A percentile compares a stretch with the other conserved stretches of the same genome.
These are phyloP conservation scores for Cydia splendana DNA, from an alignment of 1,140 invertebrate genomes.

Conservation along the genomic window DNA sequence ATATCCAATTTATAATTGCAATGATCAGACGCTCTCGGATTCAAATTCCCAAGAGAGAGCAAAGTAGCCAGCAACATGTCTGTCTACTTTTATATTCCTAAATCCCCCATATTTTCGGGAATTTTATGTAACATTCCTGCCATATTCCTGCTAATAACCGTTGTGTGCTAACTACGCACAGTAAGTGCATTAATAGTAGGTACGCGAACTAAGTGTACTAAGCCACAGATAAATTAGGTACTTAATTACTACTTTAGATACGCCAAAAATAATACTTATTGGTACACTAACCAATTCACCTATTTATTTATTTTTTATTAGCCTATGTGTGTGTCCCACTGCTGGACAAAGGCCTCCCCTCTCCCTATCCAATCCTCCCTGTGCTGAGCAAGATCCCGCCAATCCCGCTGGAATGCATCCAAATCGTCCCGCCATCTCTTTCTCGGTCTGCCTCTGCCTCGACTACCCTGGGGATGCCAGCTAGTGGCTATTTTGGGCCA, in stretches of 20 bases:
- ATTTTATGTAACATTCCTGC: background rate
- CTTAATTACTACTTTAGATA: background rate
- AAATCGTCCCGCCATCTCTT: no score
- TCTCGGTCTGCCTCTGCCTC: no score
- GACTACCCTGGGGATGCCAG: no score
- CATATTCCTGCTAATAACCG: background rate
- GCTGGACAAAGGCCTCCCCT: no score
- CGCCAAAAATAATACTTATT: background rate
- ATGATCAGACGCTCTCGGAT: no score
- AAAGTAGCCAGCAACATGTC: background rate
- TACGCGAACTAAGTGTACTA: background rate
- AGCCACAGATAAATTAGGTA: background rate
- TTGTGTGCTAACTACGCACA: background rate
- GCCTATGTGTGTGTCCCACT: no score
- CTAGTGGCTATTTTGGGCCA: no score
- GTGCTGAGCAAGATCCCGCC: no score
- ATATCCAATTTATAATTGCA: no score
- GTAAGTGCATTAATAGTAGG: background rate
- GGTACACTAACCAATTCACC: background rate
- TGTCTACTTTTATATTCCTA: background rate
- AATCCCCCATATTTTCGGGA: background rate
- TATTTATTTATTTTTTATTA: no score
- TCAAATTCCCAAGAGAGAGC: background rate
- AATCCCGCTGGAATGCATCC: no score
- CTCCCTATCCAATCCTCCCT: no score